phyloP scores from a whole-genome alignment of 2,797 vertebrate species.

The Pseudochaenichthys georgianus region DNA sequence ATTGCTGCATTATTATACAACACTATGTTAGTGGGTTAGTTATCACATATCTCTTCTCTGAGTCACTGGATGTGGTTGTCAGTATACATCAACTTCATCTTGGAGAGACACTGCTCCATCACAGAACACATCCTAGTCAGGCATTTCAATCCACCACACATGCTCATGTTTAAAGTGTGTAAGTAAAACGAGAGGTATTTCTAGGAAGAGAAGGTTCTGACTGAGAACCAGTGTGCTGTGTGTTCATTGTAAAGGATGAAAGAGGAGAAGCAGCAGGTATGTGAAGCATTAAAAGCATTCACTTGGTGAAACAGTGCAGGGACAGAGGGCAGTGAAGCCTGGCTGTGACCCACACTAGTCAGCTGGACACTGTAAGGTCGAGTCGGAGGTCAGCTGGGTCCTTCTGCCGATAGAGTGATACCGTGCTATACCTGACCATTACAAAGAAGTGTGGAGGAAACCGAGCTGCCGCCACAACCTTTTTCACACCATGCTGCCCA shows the following conservation, averaged over 20 bases:
- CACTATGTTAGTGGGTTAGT: background rate
- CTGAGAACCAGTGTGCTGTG: constrained; percentile 24
- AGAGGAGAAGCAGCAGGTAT: constrained; percentile 66
- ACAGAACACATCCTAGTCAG: background rate
- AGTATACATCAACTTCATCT: background rate
- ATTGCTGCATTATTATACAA: background rate
- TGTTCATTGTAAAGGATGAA: constrained; percentile 54
- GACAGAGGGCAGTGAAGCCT: constrained; percentile 49
- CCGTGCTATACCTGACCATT: constrained; percentile 46
- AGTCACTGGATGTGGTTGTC: background rate
- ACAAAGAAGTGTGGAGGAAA: constrained; percentile 38
- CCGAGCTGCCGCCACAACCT: background rate
- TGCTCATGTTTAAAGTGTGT: background rate
- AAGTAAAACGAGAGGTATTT: background rate
- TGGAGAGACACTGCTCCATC: background rate
- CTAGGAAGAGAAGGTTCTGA: constrained; percentile 7
- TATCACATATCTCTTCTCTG: background rate
- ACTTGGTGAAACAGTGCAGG: constrained; percentile 32
- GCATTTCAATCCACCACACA: background rate
- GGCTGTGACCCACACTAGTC: constrained; percentile 41
- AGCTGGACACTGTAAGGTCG: constrained; percentile 45
- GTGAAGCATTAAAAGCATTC: constrained; percentile 65
- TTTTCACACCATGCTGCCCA: constrained; percentile 46
- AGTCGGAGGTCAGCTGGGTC: constrained; percentile 67
- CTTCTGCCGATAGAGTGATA: constrained; percentile 50